A percentile compares a stretch with the other conserved stretches of the same genome.
These are phyloP conservation scores for Cryptops parisi DNA, from an alignment of 2,888 invertebrate species.

Conservation along the genomic window DNA sequence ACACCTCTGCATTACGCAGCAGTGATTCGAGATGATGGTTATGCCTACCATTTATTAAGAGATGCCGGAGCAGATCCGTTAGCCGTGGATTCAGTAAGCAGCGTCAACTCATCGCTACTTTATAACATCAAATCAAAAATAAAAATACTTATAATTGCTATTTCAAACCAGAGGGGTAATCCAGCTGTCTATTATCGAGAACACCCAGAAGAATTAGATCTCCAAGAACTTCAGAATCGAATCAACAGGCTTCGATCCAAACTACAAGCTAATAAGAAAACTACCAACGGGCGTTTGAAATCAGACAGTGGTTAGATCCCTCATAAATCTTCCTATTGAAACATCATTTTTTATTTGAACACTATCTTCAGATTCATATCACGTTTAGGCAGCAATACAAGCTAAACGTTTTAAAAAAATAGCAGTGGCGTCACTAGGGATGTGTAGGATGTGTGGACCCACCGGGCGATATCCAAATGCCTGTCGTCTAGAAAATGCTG, in stretches of 20 bases:
- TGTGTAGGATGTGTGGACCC: no score
- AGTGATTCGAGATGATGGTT: slow-evolving; percentile 52
- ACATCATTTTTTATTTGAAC: no score
- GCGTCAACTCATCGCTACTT: no score
- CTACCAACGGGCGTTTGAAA: neutral
- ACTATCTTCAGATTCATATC: no score
- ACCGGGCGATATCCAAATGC: no score
- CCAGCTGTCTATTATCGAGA: slow-evolving; percentile 13
- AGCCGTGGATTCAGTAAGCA: slow-evolving; percentile 12
- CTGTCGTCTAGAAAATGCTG: no score
- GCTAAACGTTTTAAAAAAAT: no score
- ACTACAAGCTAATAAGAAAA: slow-evolving; percentile 6
- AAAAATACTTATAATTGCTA: neutral
- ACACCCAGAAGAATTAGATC: slow-evolving; percentile 16
- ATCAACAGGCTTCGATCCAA: slow-evolving; percentile 14
- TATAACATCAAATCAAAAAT: neutral
- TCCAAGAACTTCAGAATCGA: slow-evolving; percentile 16
- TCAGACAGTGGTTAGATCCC: neutral
- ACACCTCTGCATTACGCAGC: slow-evolving; percentile 64
- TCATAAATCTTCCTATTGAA: no score
- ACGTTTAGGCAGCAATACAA: no score
- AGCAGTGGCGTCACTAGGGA: no score
- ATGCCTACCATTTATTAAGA: slow-evolving; percentile 67
- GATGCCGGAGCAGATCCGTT: slow-evolving; percentile 75
- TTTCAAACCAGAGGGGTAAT: slow-evolving; percentile 13